Conservation (phyloP, 1,140 invertebrate genomes). For the Drosophila kikkawai region DNA sequence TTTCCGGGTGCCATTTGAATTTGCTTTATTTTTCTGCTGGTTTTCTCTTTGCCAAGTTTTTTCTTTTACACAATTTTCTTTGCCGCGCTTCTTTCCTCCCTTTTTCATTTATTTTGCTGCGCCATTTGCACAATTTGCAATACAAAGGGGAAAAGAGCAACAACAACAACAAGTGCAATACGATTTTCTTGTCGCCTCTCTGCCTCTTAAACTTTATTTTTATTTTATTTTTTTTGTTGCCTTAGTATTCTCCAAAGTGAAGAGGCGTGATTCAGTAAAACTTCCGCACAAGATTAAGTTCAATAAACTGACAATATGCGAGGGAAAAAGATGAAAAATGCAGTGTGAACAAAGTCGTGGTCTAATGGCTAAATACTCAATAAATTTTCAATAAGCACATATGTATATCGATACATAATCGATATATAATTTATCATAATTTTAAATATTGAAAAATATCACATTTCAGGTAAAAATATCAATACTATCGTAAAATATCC, state of each 20-base stretch:
- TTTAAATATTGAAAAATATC: not conserved
- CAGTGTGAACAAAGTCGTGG: not conserved
- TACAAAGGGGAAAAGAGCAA: constrained; percentile 6
- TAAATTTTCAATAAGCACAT: not conserved
- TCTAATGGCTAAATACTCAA: not conserved
- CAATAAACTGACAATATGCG: constrained; percentile 59
- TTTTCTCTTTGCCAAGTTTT: constrained; percentile 31
- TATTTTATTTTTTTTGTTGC: constrained; percentile 12
- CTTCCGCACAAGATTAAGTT: constrained; percentile 73
- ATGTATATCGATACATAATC: too few relatives aligned
- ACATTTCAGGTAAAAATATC: not conserved
- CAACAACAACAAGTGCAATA: constrained; percentile 14
- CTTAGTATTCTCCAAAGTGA: constrained; percentile 40
- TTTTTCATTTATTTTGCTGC: constrained; percentile 33
- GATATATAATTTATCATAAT: not conserved
- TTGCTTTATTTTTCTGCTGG: constrained; percentile 35
- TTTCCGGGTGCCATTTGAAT: constrained; percentile 8
- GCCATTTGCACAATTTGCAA: constrained; percentile 54
- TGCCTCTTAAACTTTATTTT: constrained; percentile 23
- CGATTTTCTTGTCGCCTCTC: constrained; percentile 35
- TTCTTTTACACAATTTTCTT: constrained; percentile 10
- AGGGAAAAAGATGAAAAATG: not conserved
- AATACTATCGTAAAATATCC: not conserved
- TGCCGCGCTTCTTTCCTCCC: not conserved
- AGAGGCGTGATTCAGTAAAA: constrained; percentile 57